Percentiles rank a stretch among this genome's conserved stretches.
Conservation (phyloP, 1,140 invertebrate genomes). For the Heliconius eleuchia region DNA sequence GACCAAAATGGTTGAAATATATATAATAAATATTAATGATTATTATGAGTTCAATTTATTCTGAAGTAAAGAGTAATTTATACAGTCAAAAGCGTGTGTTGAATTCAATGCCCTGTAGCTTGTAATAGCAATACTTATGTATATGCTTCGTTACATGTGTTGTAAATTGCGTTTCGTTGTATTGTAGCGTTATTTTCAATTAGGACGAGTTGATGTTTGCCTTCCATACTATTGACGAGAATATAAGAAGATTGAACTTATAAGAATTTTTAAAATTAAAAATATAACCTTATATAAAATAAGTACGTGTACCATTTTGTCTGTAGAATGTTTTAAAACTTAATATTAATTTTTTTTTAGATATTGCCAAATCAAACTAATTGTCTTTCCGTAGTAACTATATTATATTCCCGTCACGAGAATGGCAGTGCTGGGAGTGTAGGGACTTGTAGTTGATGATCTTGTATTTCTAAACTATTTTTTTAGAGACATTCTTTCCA, state of each 20-base stretch:
- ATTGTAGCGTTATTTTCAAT: conserved; percentile 29
- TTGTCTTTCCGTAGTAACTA: neutral
- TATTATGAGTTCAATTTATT: conserved; percentile 27
- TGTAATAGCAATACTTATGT: conserved; percentile 18
- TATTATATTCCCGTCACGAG: conserved; percentile 5
- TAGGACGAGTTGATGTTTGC: conserved; percentile 27
- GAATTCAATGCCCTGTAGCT: conserved; percentile 17
- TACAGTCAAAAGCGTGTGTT: neutral
- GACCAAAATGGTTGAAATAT: conserved; percentile 13
- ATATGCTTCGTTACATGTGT: conserved; percentile 26
- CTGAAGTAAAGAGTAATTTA: conserved; percentile 18
- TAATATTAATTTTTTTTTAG: neutral
- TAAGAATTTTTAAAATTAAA: neutral
- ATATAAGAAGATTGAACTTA: neutral
- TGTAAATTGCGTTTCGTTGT: conserved; percentile 32
- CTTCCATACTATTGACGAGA: conserved; percentile 18
- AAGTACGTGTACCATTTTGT: neutral
- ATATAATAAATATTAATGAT: neutral
- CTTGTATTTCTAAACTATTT: conserved; percentile 19
- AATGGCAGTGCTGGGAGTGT: conserved; percentile 20
- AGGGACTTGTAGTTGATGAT: conserved; percentile 26
- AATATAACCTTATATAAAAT: neutral
- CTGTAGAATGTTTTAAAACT: neutral
- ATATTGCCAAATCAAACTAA: neutral
- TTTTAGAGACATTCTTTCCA: neutral